Percentiles rank a stretch among this genome's conserved stretches.
phyloP scores from a whole-genome alignment of 2,797 vertebrate genomes.

The Varecia variegata region DNA sequence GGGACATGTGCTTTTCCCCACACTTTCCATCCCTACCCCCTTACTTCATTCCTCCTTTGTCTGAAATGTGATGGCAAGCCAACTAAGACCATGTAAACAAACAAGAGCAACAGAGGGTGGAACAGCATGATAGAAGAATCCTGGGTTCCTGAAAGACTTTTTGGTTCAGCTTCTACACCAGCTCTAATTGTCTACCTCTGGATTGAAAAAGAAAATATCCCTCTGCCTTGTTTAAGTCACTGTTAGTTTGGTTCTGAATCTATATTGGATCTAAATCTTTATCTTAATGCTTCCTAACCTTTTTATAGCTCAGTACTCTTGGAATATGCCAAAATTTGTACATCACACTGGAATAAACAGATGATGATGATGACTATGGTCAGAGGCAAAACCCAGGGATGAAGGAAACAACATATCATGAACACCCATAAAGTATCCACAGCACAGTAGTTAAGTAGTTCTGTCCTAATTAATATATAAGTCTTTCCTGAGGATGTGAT shows the following conservation, averaged over 20 bases:
- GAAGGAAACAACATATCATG: background rate
- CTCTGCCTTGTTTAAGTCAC: background rate
- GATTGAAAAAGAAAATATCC: background rate
- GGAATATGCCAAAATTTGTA: background rate
- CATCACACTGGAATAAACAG: background rate
- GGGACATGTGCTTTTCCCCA: background rate
- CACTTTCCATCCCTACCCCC: background rate
- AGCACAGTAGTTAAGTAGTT: background rate
- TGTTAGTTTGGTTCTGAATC: background rate
- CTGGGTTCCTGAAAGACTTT: background rate
- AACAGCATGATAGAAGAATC: background rate
- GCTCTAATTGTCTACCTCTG: background rate
- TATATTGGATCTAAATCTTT: background rate
- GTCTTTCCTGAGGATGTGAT: background rate
- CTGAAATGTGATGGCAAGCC: background rate
- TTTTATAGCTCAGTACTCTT: background rate
- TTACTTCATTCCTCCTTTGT: background rate
- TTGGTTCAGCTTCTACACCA: background rate
- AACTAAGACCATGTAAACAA: background rate
- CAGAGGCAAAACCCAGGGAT: background rate
- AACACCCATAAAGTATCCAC: background rate
- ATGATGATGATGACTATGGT: background rate
- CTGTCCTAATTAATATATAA: background rate
- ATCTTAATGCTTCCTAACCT: background rate
- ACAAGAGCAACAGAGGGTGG: background rate